Percentiles rank a stretch among this genome's conserved stretches.
phyloP scores from a whole-genome alignment of 35 echinoderm and acorn worm genomes.

The Ophioderma brevispina region DNA sequence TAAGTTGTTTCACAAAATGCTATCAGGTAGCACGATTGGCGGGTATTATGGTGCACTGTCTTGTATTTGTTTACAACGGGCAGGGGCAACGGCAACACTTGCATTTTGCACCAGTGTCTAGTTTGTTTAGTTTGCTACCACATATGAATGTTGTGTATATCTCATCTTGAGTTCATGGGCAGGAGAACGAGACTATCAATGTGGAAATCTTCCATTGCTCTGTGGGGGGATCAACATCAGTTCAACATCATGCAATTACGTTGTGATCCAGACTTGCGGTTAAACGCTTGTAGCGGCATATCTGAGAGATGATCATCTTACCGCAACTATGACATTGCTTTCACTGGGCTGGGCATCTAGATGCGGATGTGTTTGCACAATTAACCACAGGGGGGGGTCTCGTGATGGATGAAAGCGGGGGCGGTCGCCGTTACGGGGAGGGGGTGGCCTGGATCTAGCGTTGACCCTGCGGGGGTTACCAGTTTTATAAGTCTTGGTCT shows the following conservation, averaged over 20 bases:
- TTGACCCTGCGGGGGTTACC: no score
- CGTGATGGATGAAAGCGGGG: not conserved
- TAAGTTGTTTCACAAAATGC: no score
- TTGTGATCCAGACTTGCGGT: not conserved
- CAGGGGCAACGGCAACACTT: not conserved
- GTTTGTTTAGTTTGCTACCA: not conserved
- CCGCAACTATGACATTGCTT: not conserved
- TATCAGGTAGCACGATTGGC: no score
- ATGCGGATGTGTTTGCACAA: not conserved
- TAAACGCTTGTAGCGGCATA: not conserved
- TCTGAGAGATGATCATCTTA: not conserved
- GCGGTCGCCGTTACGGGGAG: no score
- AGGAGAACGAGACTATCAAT: not conserved
- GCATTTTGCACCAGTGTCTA: conserved; percentile 4
- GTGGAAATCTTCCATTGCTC: not conserved
- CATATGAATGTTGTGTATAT: not conserved
- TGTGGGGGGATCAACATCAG: not conserved
- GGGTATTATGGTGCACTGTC: no score
- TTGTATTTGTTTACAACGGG: not conserved
- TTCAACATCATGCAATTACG: not conserved
- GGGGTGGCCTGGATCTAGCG: no score
- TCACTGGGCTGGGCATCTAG: not conserved
- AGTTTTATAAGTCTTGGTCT: not conserved
- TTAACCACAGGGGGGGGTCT: not conserved
- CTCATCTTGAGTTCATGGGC: not conserved